Evolutionary conservation across 2,113 vertebrate genomes (phyloP), one percentile per base, ranked within the genome.

Genomic region (Dromaius novaehollandiae): DNA sequence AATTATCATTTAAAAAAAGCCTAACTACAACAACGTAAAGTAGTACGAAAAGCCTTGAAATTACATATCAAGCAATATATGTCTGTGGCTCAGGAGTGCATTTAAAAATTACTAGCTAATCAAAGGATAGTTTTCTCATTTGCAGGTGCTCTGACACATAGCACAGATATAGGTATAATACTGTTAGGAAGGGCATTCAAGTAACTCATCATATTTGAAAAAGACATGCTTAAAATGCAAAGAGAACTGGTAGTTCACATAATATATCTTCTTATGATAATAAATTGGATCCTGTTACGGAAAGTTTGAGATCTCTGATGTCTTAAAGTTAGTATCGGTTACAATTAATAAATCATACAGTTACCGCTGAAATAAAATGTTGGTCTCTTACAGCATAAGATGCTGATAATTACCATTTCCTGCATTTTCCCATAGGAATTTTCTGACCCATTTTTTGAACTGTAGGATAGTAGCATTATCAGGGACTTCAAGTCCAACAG

Each of bases 361-460:
- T 55, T 74, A 90, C 48, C 17, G 50, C 11, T 32, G 48, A 92
- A 91, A 70, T 55, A 77, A 44, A 55, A 17, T 26, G n/a, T 48
- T 9, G 3, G 2, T 0, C 14, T 44, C 80, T 77, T 48, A 77
- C 50, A 86, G 51, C 22, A 60, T 55, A 85, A 80, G 58, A 88
- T 80, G 51, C 19, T 87, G 58, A 82, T 95, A 97, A 90, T 97
- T 97, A 98, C 98, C 97, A 89, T 98, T 98, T 93, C 94, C 96
- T 15, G 96, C 92, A 96, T 98, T 98, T 95, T 98, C 96, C 97
- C 97, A 98, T 22, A 98, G 93, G 93, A 98, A 98, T 78, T 97
- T 98, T 96, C 97, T 97, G 86, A 98, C 97, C 79, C 96, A 97
- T 88, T 98, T 98, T 97, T 98, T 98, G 96, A 98, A 98, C 66